Percentiles rank a stretch among this genome's conserved stretches.
phyloP scores from a whole-genome alignment of 2,797 vertebrate genomes.

The Pagetopsis macropterus region DNA sequence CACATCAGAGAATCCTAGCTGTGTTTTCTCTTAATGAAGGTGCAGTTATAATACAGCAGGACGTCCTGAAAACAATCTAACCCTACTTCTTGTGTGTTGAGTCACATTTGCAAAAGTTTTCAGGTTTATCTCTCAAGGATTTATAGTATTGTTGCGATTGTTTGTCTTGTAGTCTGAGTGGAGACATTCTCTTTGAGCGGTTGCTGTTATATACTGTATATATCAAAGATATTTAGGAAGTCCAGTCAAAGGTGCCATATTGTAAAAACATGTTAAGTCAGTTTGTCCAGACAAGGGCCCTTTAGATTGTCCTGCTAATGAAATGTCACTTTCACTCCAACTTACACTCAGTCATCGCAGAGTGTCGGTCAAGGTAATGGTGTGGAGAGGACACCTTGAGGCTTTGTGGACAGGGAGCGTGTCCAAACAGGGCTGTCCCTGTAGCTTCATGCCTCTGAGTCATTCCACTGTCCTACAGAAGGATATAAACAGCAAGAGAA shows the following conservation, averaged over 20 bases:
- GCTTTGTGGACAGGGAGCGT: conserved; percentile 52
- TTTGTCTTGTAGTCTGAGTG: background rate
- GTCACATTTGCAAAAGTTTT: conserved; percentile 8
- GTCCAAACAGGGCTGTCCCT: conserved; percentile 45
- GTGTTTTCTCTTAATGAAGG: conserved; percentile 41
- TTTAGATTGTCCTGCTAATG: conserved; percentile 56
- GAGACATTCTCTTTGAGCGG: conserved; percentile 13
- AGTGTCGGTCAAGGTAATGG: conserved; percentile 65
- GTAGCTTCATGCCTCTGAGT: conserved; percentile 23
- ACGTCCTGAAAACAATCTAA: background rate
- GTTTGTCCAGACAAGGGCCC: conserved; percentile 52
- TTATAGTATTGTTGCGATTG: background rate
- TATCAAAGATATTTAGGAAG: conserved; percentile 29
- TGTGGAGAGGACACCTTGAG: conserved; percentile 76
- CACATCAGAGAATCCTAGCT: conserved; percentile 36
- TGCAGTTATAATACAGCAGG: conserved; percentile 31
- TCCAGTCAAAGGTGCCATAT: conserved; percentile 8
- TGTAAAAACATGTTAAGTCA: conserved; percentile 42
- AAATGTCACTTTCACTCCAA: conserved; percentile 67
- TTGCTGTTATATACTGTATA: conserved; percentile 25
- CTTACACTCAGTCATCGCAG: conserved; percentile 56
- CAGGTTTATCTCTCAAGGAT: background rate
- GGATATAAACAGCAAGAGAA: conserved; percentile 9
- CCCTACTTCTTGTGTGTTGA: background rate
- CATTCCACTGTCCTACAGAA: conserved; percentile 18